Base-by-base conservation (phyloP, 2,113 vertebrate species). In the Hippolais icterina region DNA sequence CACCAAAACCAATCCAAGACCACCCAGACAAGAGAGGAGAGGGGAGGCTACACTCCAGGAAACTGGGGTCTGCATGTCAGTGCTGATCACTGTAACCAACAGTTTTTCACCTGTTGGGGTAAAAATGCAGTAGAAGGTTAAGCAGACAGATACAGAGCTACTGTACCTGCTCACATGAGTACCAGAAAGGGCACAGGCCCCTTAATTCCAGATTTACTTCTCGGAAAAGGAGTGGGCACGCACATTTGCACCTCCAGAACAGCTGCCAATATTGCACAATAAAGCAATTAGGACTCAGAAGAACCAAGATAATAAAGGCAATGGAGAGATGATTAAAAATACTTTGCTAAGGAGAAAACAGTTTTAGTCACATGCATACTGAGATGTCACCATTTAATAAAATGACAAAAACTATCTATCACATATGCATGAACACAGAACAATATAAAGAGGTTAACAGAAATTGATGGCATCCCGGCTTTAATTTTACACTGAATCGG, bases 351-450 rank as follows among this genome's bases (percentile, higher is more conserved):
- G 95, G 93, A 86, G 90, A 89, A 98, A 97, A 98, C 97, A 96
- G 96, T 97, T 98, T 98, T 97, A 96, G 97, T 97, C 97, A 97
- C 97, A 93, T 96, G 87, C 95, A 87, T 96, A 86, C 95, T 78
- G 96, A 98, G 94, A 96, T 98, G 97, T 98, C 98, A 98, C 98
- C 98, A 97, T 98, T 98, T 99, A 99, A 99, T 98, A 99, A 98
- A 98, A 98, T 98, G 98, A 98, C 98, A 99, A 99, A 99, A 98
- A 98, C 98, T 98, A 99, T 99, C 97, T 98, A 99, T 99, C 98
- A 98, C 97, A 94, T 98, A 97, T 96, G 98, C 98, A 98, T 96
- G 98, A 98, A 98, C 98, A 98, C 97, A 97, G 97, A 98, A 98
- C 97, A 98, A 98, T 98, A 98, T 98, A 98, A 98, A 98, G 98